Evolutionary conservation across 2,888 invertebrate genomes (phyloP), one percentile per base, ranked within the genome.

Genomic region (Mechanitis mazaeus): DNA sequence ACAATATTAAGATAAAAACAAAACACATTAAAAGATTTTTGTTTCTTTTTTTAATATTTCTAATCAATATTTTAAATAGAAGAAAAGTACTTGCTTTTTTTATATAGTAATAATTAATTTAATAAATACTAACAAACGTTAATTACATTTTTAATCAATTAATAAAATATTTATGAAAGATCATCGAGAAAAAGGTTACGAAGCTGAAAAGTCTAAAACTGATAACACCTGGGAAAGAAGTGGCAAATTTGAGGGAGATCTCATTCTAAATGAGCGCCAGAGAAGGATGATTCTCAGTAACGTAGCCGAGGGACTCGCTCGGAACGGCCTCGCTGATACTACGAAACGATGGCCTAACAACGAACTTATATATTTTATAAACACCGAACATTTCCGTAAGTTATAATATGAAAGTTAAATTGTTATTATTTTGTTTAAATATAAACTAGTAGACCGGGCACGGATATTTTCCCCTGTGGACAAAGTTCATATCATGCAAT

Each of bases 241-340:
- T 65, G 91, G 90, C 6, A 87, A 90, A 69, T 91, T 91, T 63
- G 91, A 91, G 69, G 91, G 91, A 11, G 91, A 91, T 67, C 79
- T 91, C 35, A 81, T 91, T 56, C 78, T 91, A 6, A 90, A 90
- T 61, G 88, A 90, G 33, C 75, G 83, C 31, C 91, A 91, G 69
- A 76, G 90, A 64, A 75, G 83, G n/a, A 69, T 82, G 57, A 85
- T 91, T 42, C 82, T 91, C 0, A 81, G 85, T 61, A 81, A 84
- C 42, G 84, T 90, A 3, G 79, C 83, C 0, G 88, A 88, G 64
- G 89, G 88, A 5, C 76, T 90, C 1, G 80, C 87, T 2, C 82
- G 90, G 57, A 91, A 91, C 66, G 90, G 89, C 1, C 74, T 91
- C 1, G 80, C 75, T 54, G 89, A 90, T 64, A 82, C 79, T 60